Evolutionary conservation across 2,888 invertebrate species (phyloP), one percentile per base, ranked within the genome.

Genomic region (Drosophila fulvimacula): DNA sequence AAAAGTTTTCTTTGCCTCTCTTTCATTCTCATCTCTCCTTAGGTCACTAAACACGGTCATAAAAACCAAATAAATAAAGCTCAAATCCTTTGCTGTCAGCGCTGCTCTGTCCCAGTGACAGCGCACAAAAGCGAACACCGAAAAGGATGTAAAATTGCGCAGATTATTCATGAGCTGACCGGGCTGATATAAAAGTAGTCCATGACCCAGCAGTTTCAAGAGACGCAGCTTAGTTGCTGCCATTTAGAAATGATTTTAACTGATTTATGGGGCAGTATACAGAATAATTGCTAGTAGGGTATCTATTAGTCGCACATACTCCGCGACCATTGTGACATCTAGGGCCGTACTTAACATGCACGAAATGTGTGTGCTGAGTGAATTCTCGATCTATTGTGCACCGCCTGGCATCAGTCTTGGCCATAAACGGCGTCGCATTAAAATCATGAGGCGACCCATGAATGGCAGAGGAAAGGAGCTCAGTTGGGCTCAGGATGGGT

Each of bases 21-120:
- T 24, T 9, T n/a, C 36, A 36, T 32, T 42, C 56, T 39, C 66
- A 27, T 71, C 34, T 27, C 46, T 46, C 39, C 30, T 21, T 19
- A 21, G 48, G 38, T 32, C 62, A 57, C 66, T 67, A 60, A 84
- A 66, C 77, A 68, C 51, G 72, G 79, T 81, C 63, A 88, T 84
- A 88, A 84, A 88, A 84, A 64, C 41, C 48, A 79, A 78, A 83
- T 88, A 83, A 85, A 83, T 85, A 82, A 80, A 82, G 74, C 68
- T 65, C 69, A 85, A 83, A 88, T 85, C 83, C 86, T 79, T 74
- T 70, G 76, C 88, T 74, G 82, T 71, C 83, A 76, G 13, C 42
- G 51, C 51, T 36, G 21, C 44, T 39, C 11, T 24, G 38, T 38
- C 30, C 17, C 21, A 27, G 39, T 44, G 52, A 58, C 53, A 59